phyloP scores from a whole-genome alignment of 1,140 invertebrate genomes.

The Drosophila nannoptera region DNA sequence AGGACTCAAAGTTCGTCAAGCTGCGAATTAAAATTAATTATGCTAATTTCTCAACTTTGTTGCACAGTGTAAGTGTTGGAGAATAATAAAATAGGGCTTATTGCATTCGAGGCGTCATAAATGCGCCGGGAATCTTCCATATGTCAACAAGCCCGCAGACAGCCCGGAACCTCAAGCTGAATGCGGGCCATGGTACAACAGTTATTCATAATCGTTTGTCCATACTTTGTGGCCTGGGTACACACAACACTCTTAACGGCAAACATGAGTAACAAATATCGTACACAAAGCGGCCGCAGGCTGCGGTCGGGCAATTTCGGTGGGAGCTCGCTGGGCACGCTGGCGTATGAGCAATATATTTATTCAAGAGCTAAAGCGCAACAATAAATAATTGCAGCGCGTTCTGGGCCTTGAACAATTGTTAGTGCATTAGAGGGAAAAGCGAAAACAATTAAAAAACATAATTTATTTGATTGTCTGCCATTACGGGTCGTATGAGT shows the following conservation, averaged over 20 bases:
- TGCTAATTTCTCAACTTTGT: constrained; percentile 4
- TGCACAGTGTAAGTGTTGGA: constrained; percentile 44
- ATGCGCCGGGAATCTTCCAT: constrained; percentile 29
- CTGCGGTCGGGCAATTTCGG: constrained; percentile 62
- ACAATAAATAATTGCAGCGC: constrained; percentile 54
- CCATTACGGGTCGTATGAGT: constrained; percentile 1
- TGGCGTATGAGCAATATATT: constrained; percentile 66
- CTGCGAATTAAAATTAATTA: too few species aligned
- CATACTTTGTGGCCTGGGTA: constrained; percentile 39
- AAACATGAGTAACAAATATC: constrained; percentile 19
- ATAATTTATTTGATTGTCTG: constrained; percentile 22
- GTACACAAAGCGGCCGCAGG: constrained; percentile 54
- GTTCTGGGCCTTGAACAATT: constrained; percentile 2
- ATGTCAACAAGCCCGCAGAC: constrained; percentile 4
- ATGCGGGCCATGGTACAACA: constrained; percentile 23
- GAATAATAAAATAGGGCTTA: constrained; percentile 65
- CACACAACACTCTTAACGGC: constrained; percentile 18
- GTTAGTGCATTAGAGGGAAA: constrained; percentile 25
- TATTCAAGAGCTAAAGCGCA: constrained; percentile 42
- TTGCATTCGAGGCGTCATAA: constrained; percentile 56
- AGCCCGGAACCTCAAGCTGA: neutral
- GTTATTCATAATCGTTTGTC: constrained; percentile 74
- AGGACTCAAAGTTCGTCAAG: neutral
- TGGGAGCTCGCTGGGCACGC: constrained; percentile 31
- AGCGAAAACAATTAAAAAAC: constrained; percentile 30